phyloP scores from a whole-genome alignment of 2,113 vertebrate species.

The Bubo bubo region DNA sequence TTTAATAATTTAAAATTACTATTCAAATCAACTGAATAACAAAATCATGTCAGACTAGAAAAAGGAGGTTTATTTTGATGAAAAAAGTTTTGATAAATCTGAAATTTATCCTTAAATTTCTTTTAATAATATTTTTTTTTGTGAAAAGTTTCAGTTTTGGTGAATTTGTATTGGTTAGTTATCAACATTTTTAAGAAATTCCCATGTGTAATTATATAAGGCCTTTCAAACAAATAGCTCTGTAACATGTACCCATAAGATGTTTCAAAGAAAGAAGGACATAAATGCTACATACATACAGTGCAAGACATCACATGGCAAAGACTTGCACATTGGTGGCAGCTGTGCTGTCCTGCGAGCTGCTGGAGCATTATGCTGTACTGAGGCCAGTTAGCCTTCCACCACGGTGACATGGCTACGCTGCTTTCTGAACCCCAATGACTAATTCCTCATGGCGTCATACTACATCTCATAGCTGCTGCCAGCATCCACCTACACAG shows the following conservation, averaged over 20 bases:
- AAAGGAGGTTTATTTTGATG: not conserved
- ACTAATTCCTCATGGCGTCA: not conserved
- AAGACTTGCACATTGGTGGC: accelerated
- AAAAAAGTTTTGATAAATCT: not conserved
- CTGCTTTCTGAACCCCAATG: not conserved
- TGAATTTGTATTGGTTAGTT: not conserved
- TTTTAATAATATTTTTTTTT: not conserved
- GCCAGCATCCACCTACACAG: not conserved
- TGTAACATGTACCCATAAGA: not conserved
- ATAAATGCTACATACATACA: not conserved
- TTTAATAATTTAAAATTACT: not conserved
- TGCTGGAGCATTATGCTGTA: not conserved
- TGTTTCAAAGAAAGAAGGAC: not conserved
- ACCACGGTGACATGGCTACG: accelerated
- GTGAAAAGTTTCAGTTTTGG: not conserved
- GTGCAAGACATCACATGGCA: not conserved
- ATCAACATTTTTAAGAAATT: not conserved
- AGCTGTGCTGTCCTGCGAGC: not conserved
- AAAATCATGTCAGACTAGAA: not conserved
- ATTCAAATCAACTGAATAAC: not conserved
- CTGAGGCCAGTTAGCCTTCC: not conserved
- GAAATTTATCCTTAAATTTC: not conserved
- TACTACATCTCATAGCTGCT: not conserved
- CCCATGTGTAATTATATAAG: not conserved
- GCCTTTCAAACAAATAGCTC: not conserved